Conservation (phyloP, 2,113 vertebrate species). For the Peromyscus maniculatus region DNA sequence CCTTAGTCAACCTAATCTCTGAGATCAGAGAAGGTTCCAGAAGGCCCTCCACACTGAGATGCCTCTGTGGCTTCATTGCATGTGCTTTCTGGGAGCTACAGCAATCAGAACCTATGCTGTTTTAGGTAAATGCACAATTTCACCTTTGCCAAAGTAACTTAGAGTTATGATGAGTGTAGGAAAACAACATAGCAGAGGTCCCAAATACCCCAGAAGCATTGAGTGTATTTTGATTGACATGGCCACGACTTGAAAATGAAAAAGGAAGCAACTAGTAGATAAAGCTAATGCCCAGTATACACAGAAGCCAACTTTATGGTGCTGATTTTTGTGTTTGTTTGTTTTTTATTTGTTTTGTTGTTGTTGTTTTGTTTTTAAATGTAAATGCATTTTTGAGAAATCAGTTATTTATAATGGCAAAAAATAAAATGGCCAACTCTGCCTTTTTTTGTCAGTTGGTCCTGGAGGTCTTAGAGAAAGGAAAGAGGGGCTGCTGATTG, state of each 20-base stretch:
- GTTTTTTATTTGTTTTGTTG: neutral
- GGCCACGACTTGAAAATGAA: neutral
- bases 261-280: neutral
- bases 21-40: neutral
- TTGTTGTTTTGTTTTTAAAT: neutral
- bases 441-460: neutral
- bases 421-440: neutral
- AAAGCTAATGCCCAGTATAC: neutral
- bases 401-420: neutral
- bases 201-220: neutral
- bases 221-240: neutral
- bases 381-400: neutral
- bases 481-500: neutral
- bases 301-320: too few species aligned
- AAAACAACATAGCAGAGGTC: neutral
- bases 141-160: neutral
- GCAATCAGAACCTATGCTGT: neutral
- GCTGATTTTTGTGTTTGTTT: neutral
- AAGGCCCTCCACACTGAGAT: neutral
- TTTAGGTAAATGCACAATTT: neutral
- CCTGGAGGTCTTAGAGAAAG: neutral
- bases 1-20: fast-evolving
- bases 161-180: neutral
- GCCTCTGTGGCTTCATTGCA: neutral
- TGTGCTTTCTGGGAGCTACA: too few species aligned